Base-by-base conservation (phyloP, 37 sponge, comb jelly and placozoan species). In the Chondrilla cf. caribensis region DNA sequence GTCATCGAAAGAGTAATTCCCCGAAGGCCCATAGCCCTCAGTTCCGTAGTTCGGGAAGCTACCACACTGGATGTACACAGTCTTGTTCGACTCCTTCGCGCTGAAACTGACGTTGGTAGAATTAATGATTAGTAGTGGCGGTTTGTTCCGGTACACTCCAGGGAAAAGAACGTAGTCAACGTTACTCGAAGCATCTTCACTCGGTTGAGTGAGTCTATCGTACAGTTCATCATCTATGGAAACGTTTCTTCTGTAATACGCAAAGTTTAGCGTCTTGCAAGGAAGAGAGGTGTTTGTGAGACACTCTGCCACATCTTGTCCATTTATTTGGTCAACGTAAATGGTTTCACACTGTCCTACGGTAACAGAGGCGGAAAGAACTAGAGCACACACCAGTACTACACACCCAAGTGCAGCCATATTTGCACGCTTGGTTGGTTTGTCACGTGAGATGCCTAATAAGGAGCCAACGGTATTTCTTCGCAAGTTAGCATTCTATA, bases 61-160 rank as follows among this genome's bases (percentile, higher is more conserved):
- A 0, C 42, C 83, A 54, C 93, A 92, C 0, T 35, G 72, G 37
- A 92, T 55, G 17, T 0, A 31, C 17, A 68, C 85, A 19, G 86
- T 84, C 7, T 71, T 38, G 1, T 73, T 78, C 25, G 40, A 39
- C 70, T 80, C 39, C 17, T 33, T 76, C 0, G 89, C 85, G 5
- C 57, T 58, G 0, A 92, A 57, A 0, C 67, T 67, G 78, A 92
- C 42, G 65, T 92, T 83, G 0, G 0, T 25, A 39, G 72, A 47
- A n/a, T 54, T 22, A 33, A 47, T 14, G 3, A 92, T 36, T 0
- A 60, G 19, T 25, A 86, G 3, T 33, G 43, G 58, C 14, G 19
- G 39, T 1, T 54, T 17, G 17, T n/a, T 32, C 31, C 25, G 35
- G 38, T 79, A 79, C 9, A 43, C 40, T 39, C 76, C 76, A 39